Evolutionary conservation across 2,797 vertebrate genomes (phyloP).

Genomic region (Netta rufina): DNA sequence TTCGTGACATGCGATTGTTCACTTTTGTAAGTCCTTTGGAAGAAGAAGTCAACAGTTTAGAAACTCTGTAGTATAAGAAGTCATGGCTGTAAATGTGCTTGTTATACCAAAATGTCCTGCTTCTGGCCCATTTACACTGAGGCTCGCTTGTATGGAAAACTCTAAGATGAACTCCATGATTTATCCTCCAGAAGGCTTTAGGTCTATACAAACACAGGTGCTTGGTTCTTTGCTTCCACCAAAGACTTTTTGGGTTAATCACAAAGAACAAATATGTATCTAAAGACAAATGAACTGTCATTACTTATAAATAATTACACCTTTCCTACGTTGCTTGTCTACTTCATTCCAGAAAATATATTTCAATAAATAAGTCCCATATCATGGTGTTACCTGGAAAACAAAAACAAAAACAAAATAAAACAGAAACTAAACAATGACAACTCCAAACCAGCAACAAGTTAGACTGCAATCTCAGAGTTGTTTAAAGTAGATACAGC

Average conservation of each 20-base stretch:
- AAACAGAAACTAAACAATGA: slow-evolving; percentile 3
- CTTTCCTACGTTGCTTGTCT: slow-evolving; percentile 53
- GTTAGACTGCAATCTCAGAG: not conserved
- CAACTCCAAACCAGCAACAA: not conserved
- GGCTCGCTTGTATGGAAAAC: slow-evolving; percentile 74
- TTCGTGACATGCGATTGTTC: slow-evolving; percentile 88
- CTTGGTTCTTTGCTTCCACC: slow-evolving; percentile 77
- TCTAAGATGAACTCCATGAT: slow-evolving; percentile 67
- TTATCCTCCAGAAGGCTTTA: slow-evolving; percentile 69
- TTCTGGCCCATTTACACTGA: slow-evolving; percentile 74
- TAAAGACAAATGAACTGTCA: slow-evolving; percentile 82
- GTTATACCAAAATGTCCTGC: slow-evolving; percentile 65
- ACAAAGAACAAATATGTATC: slow-evolving; percentile 81
- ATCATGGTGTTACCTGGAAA: slow-evolving; percentile 73
- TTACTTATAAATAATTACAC: slow-evolving; percentile 74
- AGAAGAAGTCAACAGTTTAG: slow-evolving; percentile 83
- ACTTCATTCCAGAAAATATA: slow-evolving; percentile 65
- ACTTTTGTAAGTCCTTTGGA: slow-evolving; percentile 84
- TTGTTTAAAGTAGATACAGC: not conserved
- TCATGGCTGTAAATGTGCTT: slow-evolving; percentile 64
- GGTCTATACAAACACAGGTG: slow-evolving; percentile 73
- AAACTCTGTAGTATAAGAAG: slow-evolving; percentile 77
- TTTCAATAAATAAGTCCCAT: slow-evolving; percentile 40
- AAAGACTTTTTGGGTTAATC: slow-evolving; percentile 80
- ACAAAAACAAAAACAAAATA: not conserved